Conservation (phyloP, 2,797 vertebrate species). For the Manis pentadactyla region DNA sequence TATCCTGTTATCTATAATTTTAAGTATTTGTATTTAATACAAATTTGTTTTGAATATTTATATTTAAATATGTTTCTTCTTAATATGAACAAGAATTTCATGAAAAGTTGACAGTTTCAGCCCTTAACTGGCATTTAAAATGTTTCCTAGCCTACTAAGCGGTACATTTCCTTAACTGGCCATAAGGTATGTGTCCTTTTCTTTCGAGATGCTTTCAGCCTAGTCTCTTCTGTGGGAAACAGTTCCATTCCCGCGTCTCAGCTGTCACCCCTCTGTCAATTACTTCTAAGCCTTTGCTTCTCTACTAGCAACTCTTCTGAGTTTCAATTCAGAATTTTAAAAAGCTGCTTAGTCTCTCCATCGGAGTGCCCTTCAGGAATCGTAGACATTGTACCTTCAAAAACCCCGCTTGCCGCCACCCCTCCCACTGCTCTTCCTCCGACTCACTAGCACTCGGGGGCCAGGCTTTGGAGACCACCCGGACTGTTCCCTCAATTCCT, state of each 20-base stretch:
- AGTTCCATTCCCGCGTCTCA: background rate
- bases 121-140: background rate
- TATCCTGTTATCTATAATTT: background rate
- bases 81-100: background rate
- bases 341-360: background rate
- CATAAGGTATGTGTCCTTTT: background rate
- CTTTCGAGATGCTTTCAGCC: background rate
- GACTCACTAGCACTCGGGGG: background rate
- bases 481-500: too few species aligned
- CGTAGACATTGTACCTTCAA: background rate
- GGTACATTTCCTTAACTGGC: background rate
- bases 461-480: background rate
- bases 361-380: background rate
- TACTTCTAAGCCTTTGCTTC: background rate
- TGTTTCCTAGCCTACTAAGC: background rate
- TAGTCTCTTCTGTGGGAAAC: background rate
- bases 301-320: background rate
- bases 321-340: conserved; percentile 38
- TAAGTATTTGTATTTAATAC: background rate
- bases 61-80: conserved; percentile 22
- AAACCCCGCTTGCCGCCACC: background rate
- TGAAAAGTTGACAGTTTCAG: conserved; percentile 2
- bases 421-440: background rate
- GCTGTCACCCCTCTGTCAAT: background rate
- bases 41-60: background rate